Base-by-base conservation (phyloP, 1,140 invertebrate species). In the Drosophila ironensis region DNA sequence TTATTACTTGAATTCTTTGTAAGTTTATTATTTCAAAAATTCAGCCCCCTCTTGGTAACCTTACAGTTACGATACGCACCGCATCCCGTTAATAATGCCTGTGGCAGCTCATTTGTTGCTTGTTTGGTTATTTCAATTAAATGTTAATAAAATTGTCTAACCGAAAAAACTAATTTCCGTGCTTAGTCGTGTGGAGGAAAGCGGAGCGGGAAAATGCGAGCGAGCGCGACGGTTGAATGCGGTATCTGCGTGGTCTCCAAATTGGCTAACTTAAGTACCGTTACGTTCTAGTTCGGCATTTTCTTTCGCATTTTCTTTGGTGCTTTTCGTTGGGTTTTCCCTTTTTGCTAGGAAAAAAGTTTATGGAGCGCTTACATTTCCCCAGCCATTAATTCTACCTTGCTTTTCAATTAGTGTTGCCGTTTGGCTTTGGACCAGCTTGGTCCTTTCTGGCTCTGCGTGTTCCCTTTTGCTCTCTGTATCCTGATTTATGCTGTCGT, bases 211-310 rank as follows among this genome's bases (percentile, higher is more conserved):
- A 33, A 7, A 45, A 20, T 5, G 11, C 3, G 0, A 4, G 6
- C 4, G 35, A 8, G 28, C 22, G 14, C 12, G 16, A n/a, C 6
- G 1, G 24, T 2, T 14, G 40, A 20, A 38, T 38, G 24, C 30
- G 37, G 45, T 66, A 42, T 60, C 45, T 59, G 47, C 67, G 45
- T 72, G 54, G 66, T 68, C 71, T 68, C 52, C 84, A 81, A 87
- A 87, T 87, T 87, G 81, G 81, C 76, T 37, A 87, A 87, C 81
- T 87, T 87, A 87, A 87, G 81, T 87, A 61, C 81, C 82, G 69
- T 87, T 76, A 73, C 82, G 81, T 81, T 81, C 73, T 70, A 81
- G 80, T 75, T 81, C 7, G 30, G 37, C 20, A 19, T 67, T 72
- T 67, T 40, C 47, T 61, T 71, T n/a, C n/a, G n/a, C n/a, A n/a